Conservation (phyloP, 2,797 vertebrate species). For the Notoglanidium macrostoma region DNA sequence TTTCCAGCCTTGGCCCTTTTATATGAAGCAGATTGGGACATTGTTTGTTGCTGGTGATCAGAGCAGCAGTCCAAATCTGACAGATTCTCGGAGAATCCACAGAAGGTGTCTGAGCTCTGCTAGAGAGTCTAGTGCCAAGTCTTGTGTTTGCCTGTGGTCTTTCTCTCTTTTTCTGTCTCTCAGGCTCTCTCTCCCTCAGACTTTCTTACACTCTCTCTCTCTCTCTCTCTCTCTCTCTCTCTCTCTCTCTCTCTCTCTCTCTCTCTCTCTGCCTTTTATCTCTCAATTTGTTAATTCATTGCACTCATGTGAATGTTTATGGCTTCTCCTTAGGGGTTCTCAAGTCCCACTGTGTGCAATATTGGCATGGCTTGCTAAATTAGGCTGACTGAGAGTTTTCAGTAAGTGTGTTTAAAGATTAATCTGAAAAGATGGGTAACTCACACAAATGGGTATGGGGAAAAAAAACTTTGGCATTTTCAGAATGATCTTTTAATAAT, state of each 20-base stretch:
- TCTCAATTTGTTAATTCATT: constrained; percentile 52
- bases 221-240: not conserved
- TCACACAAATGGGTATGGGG: constrained; percentile 6
- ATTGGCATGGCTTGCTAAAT: constrained; percentile 44
- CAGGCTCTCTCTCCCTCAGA: not conserved
- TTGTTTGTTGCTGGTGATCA: constrained; percentile 38
- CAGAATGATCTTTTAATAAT: not conserved
- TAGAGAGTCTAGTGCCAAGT: constrained; percentile 19
- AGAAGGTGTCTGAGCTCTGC: constrained; percentile 36
- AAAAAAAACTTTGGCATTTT: not conserved
- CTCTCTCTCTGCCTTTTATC: constrained; percentile 13
- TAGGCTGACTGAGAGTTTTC: constrained; percentile 40
- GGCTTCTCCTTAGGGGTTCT: constrained; percentile 36
- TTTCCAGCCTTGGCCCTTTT: constrained; percentile 40
- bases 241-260: not conserved
- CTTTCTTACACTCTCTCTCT: too few species aligned
- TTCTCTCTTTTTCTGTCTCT: constrained; percentile 5
- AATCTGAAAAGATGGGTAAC: constrained; percentile 42
- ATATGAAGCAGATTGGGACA: constrained; percentile 32
- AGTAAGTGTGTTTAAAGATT: constrained; percentile 47
- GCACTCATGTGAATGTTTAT: constrained; percentile 48
- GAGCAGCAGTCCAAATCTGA: constrained; percentile 26
- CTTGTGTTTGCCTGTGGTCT: not conserved
- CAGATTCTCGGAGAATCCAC: constrained; percentile 34
- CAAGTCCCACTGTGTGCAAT: constrained; percentile 38